Base-by-base conservation (phyloP, 2,888 invertebrate genomes). In the Aspidiotus rigidus region DNA sequence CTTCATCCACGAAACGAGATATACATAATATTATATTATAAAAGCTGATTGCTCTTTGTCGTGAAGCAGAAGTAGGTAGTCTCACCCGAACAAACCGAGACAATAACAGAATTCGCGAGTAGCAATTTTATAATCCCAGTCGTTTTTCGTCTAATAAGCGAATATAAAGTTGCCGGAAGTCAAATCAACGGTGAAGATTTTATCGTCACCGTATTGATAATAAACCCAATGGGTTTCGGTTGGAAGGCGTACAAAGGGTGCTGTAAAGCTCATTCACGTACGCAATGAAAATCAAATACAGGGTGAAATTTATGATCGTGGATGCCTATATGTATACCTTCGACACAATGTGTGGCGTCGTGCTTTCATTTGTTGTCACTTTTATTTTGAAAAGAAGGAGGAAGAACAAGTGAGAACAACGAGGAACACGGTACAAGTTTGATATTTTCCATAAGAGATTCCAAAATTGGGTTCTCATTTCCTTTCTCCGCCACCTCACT, bases 151-250 rank as follows among this genome's bases (percentile, higher is more conserved):
- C 39, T 63, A 63, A 63, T 56, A n/a, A 28, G 56, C 28, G 66
- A 66, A 66, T 66, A 57, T 66, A 66, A 66, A 66, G 56, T 66
- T 66, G 13, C 2, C 66, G 15, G 41, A 66, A 66, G 57, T 66
- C 57, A 57, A 66, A 66, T 66, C 56, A 66, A 66, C 66, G 66
- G 41, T 44, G 44, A 41, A 66, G 66, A 66, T 66, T 66, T 66
- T 44, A 66, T n/a, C n/a, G n/a, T n/a, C n/a, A n/a, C 66, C 66
- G 66, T 57, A 66, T 57, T 66, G 66, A 66, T 66, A 66, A 66
- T 66, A 66, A n/a, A 66, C 66, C 66, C 57, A 66, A 66, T 66
- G 56, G 56, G 56, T 57, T 42, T 44, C 28, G 28, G 28, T 28
- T 28, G 28, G 28, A 28, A 28, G 28, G 28, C 28, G 28, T 28